Base-by-base conservation (phyloP, 2,888 invertebrate genomes). In the Tinea semifulvella region DNA sequence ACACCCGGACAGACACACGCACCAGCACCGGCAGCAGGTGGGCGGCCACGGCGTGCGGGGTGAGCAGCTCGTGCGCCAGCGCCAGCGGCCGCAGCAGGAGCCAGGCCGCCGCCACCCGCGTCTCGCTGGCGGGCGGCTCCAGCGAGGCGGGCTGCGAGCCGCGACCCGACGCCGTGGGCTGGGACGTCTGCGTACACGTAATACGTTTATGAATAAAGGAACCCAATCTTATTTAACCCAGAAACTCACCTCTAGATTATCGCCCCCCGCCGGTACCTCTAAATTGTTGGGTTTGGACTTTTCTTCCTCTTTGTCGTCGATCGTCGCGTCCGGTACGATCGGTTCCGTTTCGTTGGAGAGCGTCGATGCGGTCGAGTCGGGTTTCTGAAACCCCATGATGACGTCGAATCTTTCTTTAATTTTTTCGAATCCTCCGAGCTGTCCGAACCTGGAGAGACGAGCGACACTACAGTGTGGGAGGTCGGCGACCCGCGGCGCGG, bases 21-120 rank as follows among this genome's bases (percentile, higher is more conserved):
- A 92, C 92, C 74, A 94, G 84, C 61, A 97, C 90, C 47, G 96
- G 95, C 84, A 95, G 87, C 57, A 98, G 88, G 77, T 94, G 97
- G 68, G 93, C 94, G 63, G 92, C 89, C 61, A 98, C 92, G 39
- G 96, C 95, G 57, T 90, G 88, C 49, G 91, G 88, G 31, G 96
- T 96, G 52, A 98, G 82, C 51, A 94, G 86, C 68, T 97, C 97
- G 63, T 92, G 92, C 67, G 96, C 96, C 48, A 92, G 86, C 27
- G 96, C 97, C 65, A 98, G 93, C 7, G 98, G 97, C 57, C 93
- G 87, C 51, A 97, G 80, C 50, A 97, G 82, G 50, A 79, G 81
- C 82, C 82, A 82, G 17, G 80, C 81, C 1, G 76, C 66, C 6
- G 72, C 66, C 16, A 81, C 75, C 2, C 79, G 65, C 2, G 74